Percentiles rank a stretch among this genome's conserved stretches.
These are phyloP conservation scores for Plumapathes pennacea DNA, from an alignment of 92 coral and sea anemone species.

Conservation along the genomic window DNA sequence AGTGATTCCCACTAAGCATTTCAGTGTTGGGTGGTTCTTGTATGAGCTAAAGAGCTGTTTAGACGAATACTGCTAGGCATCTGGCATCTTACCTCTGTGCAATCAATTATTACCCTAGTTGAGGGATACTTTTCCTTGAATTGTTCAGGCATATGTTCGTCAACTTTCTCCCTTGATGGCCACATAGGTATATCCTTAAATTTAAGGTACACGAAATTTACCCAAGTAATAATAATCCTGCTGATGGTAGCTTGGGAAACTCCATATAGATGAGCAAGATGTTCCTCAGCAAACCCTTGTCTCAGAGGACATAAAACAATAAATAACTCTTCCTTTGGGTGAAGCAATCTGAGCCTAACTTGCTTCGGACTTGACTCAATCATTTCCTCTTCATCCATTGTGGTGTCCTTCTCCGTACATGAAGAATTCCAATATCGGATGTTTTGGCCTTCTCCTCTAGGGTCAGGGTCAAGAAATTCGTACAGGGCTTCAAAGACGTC, in stretches of 20 bases:
- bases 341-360: conserved; percentile 37
- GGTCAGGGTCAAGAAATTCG: conserved; percentile 40
- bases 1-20: conserved; percentile 43
- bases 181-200: conserved; percentile 41
- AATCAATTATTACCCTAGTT: conserved; percentile 58
- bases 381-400: conserved; percentile 2
- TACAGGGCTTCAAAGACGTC: conserved; percentile 27
- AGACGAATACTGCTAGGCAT: conserved; percentile 64
- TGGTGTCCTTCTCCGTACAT: conserved; percentile 6
- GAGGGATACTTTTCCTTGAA: conserved; percentile 58
- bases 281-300: conserved; percentile 59
- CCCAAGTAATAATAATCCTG: conserved; percentile 55
- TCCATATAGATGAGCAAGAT: conserved; percentile 51
- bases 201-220: conserved; percentile 49
- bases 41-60: conserved; percentile 52
- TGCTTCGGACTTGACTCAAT: conserved; percentile 6
- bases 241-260: conserved; percentile 34
- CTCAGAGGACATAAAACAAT: conserved; percentile 41
- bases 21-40: conserved; percentile 56
- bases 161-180: conserved; percentile 57
- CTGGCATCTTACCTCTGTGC: conserved; percentile 65
- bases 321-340: conserved; percentile 58
- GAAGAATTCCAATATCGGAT: conserved; percentile 42
- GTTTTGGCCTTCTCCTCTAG: conserved; percentile 54
- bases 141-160: conserved; percentile 48